These are phyloP conservation scores for Malacoraja senta DNA, from an alignment of 2,797 vertebrate species.

Conservation along the genomic window DNA sequence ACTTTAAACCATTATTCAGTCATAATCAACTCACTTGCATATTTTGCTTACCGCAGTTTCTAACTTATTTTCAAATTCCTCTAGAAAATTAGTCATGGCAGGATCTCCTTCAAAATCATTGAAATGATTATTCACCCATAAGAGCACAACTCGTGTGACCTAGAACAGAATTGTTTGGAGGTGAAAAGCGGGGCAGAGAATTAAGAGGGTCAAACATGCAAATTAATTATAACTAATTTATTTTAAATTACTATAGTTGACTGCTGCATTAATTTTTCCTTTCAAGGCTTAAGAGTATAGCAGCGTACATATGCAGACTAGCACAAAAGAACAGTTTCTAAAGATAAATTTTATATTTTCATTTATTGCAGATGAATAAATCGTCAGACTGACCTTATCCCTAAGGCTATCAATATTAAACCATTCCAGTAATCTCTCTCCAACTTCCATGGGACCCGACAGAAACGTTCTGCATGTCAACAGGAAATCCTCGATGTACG, in stretches of 20 bases:
- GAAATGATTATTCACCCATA: constrained; percentile 99
- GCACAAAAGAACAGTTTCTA: neutral
- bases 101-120: constrained; percentile 94
- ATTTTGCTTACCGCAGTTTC: constrained; percentile 72
- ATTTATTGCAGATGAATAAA: constrained; percentile 43
- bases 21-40: neutral
- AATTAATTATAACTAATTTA: neutral
- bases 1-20: neutral
- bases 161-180: constrained; percentile 46
- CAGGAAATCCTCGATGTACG: constrained; percentile 94
- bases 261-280: neutral
- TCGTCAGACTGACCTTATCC: constrained; percentile 73
- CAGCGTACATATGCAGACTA: neutral
- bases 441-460: constrained; percentile 81
- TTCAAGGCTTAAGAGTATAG: neutral
- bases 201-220: neutral
- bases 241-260: neutral
- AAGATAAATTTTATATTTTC: constrained; percentile 40
- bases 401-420: constrained; percentile 80
- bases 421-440: constrained; percentile 86
- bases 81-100: constrained; percentile 89
- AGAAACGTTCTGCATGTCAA: constrained; percentile 91
- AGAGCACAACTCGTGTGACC: constrained; percentile 87
- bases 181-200: neutral
- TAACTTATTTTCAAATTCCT: constrained; percentile 86